These are phyloP conservation scores for Laupala kohalensis DNA, from an alignment of 1,140 invertebrate species.

Conservation along the genomic window DNA sequence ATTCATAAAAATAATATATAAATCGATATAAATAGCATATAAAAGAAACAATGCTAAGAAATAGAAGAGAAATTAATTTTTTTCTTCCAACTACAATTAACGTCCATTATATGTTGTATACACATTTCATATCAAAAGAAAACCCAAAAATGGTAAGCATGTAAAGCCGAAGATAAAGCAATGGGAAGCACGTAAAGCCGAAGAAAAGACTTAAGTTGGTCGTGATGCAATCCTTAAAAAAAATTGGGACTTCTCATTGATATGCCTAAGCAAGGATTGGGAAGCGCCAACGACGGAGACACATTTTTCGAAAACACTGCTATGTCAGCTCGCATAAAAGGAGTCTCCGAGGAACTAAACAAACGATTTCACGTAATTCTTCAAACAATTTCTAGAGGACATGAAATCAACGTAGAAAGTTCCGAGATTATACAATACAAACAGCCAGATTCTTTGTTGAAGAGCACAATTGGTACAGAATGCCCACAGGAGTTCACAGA, in stretches of 20 bases:
- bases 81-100: too few relatives aligned
- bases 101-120: constrained; percentile 13
- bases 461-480: constrained; percentile 24
- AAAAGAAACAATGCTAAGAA: too few relatives aligned
- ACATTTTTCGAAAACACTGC: constrained; percentile 21
- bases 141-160: constrained; percentile 21
- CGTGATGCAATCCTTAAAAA: constrained; percentile 9
- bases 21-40: too few relatives aligned
- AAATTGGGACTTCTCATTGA: constrained; percentile 22
- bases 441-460: not conserved
- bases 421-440: constrained; percentile 11
- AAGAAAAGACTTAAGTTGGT: constrained; percentile 19
- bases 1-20: too few relatives aligned
- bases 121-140: constrained; percentile 20
- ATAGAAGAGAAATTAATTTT: too few relatives aligned
- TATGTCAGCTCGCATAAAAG: constrained; percentile 6
- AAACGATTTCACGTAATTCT: constrained; percentile 7
- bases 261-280: constrained; percentile 23
- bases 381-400: constrained; percentile 9
- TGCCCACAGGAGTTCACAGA: constrained; percentile 27
- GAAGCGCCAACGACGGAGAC: constrained; percentile 25
- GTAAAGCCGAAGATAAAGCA: constrained; percentile 15
- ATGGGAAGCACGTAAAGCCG: too few relatives aligned
- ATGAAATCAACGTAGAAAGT: constrained; percentile 12
- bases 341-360: constrained; percentile 11